Base-by-base conservation (phyloP, 2,113 vertebrate genomes). In the Galemys pyrenaicus region DNA sequence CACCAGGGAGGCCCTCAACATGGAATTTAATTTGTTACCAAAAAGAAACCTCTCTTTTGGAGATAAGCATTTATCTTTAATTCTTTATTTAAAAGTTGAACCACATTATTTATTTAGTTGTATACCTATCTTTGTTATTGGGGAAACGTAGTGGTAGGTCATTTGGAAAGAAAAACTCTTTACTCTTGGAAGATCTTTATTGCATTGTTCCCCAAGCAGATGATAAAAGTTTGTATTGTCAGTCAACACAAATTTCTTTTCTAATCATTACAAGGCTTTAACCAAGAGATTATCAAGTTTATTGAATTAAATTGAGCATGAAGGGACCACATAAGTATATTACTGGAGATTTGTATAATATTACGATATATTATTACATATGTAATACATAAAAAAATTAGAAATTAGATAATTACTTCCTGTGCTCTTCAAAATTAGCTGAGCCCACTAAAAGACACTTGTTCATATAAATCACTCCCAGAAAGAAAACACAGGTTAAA, bases 221-320 rank as follows among this genome's bases (percentile, higher is more conserved):
- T 70, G n/a, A 84, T 30, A 88, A 7, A 79, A 2, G 17, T 58
- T 68, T 92, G 24, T 6, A 37, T 80, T 92, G 49, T 65, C 28
- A 87, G 39, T 83, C 73, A 94, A 94, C 32, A 56, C 19, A 58
- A 46, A 28, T 65, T 94, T 92, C 83, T 89, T 88, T 80, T 85
- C 68, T 65, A 78, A 78, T 62, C 3, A 70, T 9, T 75, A 5
- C 15, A 86, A 70, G 2, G 74, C 10, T 41, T 44, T 54, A 54
- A 85, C 9, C 17, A 37, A 19, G 24, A 46, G 32, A 86, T 64
- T 86, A 64, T 51, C 49, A 70, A 88, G 41, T 51, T 91, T 60
- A 83, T 37, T 12, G 30, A 95, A 78, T 49, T 84, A 88, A 64
- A 10, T 64, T 62, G 24, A 54, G 12, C 4, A 56, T 39, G 30